Conservation (phyloP, 2,797 vertebrate species). For the Pipistrellus pygmaeus region DNA sequence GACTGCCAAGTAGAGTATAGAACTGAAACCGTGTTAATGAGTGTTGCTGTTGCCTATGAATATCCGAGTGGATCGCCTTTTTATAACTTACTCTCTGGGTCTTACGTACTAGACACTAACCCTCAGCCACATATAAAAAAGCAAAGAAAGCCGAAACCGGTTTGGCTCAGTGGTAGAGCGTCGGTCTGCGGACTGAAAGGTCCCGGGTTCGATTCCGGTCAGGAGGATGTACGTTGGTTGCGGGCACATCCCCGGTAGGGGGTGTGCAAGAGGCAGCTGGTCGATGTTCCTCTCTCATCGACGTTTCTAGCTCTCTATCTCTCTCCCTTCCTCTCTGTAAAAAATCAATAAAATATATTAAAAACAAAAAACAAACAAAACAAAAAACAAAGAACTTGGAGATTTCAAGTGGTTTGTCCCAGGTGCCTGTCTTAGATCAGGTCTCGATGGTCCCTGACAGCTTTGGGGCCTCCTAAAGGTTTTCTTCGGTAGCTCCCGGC, state of each 20-base stretch:
- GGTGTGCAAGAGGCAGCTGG: too few relatives aligned
- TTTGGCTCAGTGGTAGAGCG: too few relatives aligned
- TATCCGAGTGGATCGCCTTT: background rate
- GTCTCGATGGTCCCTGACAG: rapidly evolving
- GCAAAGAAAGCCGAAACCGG: background rate
- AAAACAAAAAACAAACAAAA: too few relatives aligned
- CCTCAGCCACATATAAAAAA: background rate
- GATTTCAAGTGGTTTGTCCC: background rate
- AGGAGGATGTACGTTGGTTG: too few relatives aligned
- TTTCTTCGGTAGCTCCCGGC: background rate
- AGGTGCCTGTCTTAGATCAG: background rate
- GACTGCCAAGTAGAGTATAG: rapidly evolving
- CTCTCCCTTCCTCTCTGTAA: too few relatives aligned
- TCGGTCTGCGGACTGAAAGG: too few relatives aligned
- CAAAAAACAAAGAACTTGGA: background rate
- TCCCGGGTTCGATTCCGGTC: too few relatives aligned
- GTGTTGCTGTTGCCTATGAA: rapidly evolving
- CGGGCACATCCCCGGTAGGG: too few relatives aligned
- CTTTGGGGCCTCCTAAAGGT: background rate
- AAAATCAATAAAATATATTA: too few relatives aligned
- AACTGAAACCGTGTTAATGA: rapidly evolving
- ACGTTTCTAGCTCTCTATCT: too few relatives aligned
- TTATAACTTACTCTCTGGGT: background rate
- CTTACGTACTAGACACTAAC: background rate
- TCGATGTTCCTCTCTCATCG: too few relatives aligned